Conservation (phyloP, 2,797 vertebrate genomes). For the Echiichthys vipera region DNA sequence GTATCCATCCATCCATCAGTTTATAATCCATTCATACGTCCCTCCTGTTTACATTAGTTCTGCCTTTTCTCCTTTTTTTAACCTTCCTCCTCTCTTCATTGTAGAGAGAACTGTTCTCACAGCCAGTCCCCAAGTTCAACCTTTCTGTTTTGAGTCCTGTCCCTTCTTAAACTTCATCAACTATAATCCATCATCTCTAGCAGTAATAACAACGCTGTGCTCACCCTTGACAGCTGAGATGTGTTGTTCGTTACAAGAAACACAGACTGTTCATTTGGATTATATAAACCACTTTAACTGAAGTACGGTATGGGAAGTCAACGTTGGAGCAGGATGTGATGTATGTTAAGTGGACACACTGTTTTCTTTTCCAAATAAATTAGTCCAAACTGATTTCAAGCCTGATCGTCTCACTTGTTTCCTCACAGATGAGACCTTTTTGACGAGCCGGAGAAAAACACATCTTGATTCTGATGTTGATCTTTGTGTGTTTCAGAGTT, state of each 20-base stretch:
- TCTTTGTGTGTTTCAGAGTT: slow-evolving; percentile 84
- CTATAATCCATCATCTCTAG: neutral
- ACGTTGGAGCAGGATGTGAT: neutral
- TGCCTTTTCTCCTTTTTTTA: neutral
- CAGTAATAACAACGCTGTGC: neutral
- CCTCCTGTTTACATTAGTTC: neutral
- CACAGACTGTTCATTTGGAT: too few species aligned
- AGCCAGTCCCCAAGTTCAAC: too few species aligned
- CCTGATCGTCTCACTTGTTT: too few species aligned
- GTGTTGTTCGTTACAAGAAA: too few species aligned
- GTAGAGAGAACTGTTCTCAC: too few species aligned
- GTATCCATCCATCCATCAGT: slow-evolving; percentile 39
- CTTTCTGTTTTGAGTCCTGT: too few species aligned
- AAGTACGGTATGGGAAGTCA: neutral
- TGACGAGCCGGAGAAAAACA: too few species aligned
- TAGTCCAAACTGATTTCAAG: too few species aligned
- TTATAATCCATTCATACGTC: slow-evolving; percentile 27
- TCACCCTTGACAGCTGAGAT: too few species aligned
- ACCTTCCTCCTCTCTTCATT: neutral
- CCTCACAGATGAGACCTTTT: neutral
- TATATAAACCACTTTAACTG: neutral
- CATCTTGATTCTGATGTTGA: neutral
- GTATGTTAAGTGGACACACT: too few species aligned
- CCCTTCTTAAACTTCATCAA: neutral
- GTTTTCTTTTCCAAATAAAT: too few species aligned